Evolutionary conservation across 2,113 vertebrate genomes (phyloP).

Genomic region (Macquaria ambigua): DNA sequence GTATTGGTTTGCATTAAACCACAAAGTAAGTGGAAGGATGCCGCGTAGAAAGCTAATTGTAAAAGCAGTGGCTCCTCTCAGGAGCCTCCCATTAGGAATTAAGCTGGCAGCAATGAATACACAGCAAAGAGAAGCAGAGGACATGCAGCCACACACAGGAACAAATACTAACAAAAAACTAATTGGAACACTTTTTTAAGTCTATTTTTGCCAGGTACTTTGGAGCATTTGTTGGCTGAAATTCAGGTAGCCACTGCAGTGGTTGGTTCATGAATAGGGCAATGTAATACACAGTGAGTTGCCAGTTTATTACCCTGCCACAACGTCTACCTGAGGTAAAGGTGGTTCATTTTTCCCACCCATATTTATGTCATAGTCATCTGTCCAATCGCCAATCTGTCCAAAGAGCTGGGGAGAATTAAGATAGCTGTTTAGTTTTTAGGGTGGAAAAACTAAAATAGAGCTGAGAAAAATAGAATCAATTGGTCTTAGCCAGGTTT

Average conservation of each 20-base stretch:
- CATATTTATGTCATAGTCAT: not conserved
- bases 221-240: not conserved
- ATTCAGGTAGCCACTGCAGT: not conserved
- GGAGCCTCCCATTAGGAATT: conserved; percentile 31
- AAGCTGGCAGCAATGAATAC: conserved; percentile 19
- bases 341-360: not conserved
- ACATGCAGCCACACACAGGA: conserved; percentile 19
- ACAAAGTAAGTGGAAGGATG: conserved; percentile 52
- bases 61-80: conserved; percentile 49
- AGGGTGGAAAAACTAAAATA: not conserved
- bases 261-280: not conserved
- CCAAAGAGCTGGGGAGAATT: not conserved
- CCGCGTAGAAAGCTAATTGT: conserved; percentile 58
- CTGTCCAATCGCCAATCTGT: not conserved
- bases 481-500: not conserved
- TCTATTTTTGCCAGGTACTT: not conserved
- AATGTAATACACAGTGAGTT: not conserved
- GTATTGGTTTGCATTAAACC: conserved; percentile 59
- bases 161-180: conserved; percentile 7
- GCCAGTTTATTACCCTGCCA: too few species aligned
- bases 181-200: not conserved
- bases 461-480: not conserved
- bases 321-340: not conserved
- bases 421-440: not conserved
- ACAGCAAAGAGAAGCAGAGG: conserved; percentile 27